Conservation (phyloP, 1,140 invertebrate species). For the Zaprionus vittiger region DNA sequence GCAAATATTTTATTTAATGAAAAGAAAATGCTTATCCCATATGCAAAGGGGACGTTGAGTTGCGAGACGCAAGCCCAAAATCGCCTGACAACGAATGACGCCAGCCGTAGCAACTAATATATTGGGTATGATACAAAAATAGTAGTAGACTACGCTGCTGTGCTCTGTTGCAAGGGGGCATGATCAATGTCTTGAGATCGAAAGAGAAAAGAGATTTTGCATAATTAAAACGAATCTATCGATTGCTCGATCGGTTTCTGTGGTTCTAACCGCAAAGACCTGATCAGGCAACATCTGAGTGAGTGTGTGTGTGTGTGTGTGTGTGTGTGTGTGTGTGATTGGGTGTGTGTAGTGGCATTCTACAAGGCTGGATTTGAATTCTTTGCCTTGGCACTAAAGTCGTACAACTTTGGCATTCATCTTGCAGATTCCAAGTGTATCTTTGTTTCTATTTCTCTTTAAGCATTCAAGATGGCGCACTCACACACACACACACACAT, state of each 20-base stretch:
- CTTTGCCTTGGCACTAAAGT: constrained; percentile 80
- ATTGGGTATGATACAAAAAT: not conserved
- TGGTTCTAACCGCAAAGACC: constrained; percentile 67
- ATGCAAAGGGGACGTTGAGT: constrained; percentile 34
- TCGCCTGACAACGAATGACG: constrained; percentile 58
- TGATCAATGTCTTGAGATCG: not conserved
- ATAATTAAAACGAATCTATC: constrained; percentile 40
- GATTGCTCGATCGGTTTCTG: constrained; percentile 46
- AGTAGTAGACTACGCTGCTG: not conserved
- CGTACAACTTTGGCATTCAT: constrained; percentile 79
- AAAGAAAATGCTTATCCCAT: constrained; percentile 71
- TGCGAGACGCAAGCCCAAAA: constrained; percentile 46
- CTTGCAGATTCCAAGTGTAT: constrained; percentile 58
- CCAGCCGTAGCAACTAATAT: constrained; percentile 40
- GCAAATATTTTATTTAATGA: constrained; percentile 74
- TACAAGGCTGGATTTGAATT: constrained; percentile 77
- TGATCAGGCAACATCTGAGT: constrained; percentile 47
- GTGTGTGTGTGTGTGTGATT: constrained; percentile 20
- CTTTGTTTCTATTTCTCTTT: constrained; percentile 20
- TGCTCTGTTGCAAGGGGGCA: constrained; percentile 24
- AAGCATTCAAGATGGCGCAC: constrained; percentile 39
- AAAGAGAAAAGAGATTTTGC: constrained; percentile 44
- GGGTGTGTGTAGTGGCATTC: constrained; percentile 46
- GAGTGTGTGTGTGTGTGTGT: not conserved
- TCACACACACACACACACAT: constrained; percentile 25